Conservation (phyloP, 2,113 vertebrate species). For the Glareola pratincola region DNA sequence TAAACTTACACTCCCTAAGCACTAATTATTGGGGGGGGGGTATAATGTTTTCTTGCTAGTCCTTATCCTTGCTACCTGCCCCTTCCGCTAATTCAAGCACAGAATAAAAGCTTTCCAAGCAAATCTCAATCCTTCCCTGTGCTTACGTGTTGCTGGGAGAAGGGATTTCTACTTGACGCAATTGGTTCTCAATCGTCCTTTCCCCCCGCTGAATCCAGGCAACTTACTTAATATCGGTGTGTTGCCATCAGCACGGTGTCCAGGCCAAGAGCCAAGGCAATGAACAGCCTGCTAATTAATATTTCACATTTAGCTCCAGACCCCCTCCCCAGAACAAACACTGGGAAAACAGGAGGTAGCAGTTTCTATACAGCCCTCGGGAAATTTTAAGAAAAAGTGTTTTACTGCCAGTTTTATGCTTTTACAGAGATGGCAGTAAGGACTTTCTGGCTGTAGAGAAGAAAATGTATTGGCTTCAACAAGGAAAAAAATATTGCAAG, state of each 20-base stretch:
- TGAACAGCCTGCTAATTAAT: conserved; percentile 41
- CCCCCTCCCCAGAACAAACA: conserved; percentile 11
- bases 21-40: neutral
- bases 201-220: neutral
- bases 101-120: neutral
- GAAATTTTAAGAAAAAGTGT: neutral
- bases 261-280: conserved; percentile 14
- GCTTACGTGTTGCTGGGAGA: neutral
- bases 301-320: neutral
- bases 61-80: neutral
- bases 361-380: neutral
- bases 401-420: neutral
- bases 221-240: neutral
- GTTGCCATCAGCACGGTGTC: neutral
- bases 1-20: neutral
- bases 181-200: neutral
- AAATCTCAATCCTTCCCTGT: neutral
- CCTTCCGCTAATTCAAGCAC: neutral
- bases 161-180: neutral
- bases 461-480: neutral
- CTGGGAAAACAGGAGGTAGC: neutral
- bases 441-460: neutral
- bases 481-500: neutral
- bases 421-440: neutral
- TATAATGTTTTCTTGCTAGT: neutral